These are phyloP conservation scores for Coelopa frigida DNA, from an alignment of 1,140 invertebrate species.

Conservation along the genomic window DNA sequence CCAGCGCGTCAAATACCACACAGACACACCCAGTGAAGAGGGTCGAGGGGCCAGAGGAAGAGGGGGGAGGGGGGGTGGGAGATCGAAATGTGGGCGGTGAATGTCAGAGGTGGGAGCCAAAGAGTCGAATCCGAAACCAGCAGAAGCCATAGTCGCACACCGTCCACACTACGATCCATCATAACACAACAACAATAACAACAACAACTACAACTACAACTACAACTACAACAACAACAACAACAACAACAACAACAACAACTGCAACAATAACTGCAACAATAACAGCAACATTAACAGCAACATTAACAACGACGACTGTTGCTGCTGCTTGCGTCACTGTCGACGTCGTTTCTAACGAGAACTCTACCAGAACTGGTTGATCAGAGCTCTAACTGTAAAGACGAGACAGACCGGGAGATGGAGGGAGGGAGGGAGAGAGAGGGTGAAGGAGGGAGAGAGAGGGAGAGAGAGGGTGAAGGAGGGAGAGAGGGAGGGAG, in stretches of 20 bases:
- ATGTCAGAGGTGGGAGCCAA: no score
- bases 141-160: no score
- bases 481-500: neutral
- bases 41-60: no score
- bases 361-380: no score
- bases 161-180: no score
- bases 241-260: neutral
- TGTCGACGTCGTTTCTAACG: no score
- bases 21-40: no score
- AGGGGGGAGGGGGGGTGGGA: no score
- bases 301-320: slow-evolving; percentile 4
- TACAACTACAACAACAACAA: neutral
- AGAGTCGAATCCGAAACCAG: no score
- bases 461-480: slow-evolving; percentile 1
- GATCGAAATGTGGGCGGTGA: no score
- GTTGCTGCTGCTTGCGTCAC: no score
- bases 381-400: slow-evolving; percentile 3
- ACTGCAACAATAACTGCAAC: neutral
- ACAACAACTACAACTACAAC: neutral
- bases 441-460: neutral
- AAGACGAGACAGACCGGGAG: neutral
- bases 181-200: neutral
- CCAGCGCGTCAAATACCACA: no score
- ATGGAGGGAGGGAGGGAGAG: neutral
- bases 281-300: neutral